Evolutionary conservation across 1,140 invertebrate genomes (phyloP).

Genomic region (Calosoma granatense): DNA sequence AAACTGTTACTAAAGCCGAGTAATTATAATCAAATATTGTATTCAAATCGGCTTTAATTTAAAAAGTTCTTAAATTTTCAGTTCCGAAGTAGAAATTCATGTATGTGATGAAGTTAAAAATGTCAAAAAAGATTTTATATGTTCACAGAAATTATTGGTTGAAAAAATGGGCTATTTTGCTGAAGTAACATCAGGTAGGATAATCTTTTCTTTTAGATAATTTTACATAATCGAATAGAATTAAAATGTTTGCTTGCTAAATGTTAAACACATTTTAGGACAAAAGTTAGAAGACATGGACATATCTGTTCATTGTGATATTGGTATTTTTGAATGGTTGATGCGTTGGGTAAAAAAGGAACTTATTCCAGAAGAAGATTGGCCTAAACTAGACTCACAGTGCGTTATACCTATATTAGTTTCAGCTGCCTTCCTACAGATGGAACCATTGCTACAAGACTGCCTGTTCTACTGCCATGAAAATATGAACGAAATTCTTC

Average conservation of each 20-base stretch:
- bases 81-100: constrained; percentile 75
- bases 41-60: background rate
- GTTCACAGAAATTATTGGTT: constrained; percentile 72
- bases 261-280: constrained; percentile 36
- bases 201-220: too few species aligned
- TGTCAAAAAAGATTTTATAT: constrained; percentile 77
- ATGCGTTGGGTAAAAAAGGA: constrained; percentile 86
- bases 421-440: constrained; percentile 88
- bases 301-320: constrained; percentile 92
- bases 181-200: constrained; percentile 61
- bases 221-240: constrained; percentile 24
- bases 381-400: constrained; percentile 64
- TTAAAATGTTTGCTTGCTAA: background rate
- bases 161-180: constrained; percentile 93
- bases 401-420: constrained; percentile 88
- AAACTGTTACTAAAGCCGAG: constrained; percentile 18
- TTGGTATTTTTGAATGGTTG: constrained; percentile 90
- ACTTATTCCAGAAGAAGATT: constrained; percentile 49
- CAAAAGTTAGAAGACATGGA: constrained; percentile 89
- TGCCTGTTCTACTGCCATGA: constrained; percentile 72
- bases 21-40: constrained; percentile 11
- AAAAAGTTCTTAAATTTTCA: constrained; percentile 24
- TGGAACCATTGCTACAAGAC: constrained; percentile 75
- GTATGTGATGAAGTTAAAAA: constrained; percentile 81
- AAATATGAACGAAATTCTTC: constrained; percentile 70